These are phyloP conservation scores for Yponomeuta evonymella DNA, from an alignment of 2,888 invertebrate genomes.

Conservation along the genomic window DNA sequence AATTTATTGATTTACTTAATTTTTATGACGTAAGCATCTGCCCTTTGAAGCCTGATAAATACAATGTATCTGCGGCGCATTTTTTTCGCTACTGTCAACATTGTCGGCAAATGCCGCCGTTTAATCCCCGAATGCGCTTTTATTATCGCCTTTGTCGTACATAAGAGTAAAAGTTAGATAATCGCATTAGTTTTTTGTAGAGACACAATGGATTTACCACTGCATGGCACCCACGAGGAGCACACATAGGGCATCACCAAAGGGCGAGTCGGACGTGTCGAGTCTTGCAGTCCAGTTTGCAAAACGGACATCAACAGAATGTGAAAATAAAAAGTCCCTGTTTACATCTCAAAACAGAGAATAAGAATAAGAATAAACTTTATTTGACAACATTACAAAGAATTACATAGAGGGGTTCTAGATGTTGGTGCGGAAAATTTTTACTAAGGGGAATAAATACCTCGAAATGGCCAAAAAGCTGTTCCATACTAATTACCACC, in stretches of 20 bases:
- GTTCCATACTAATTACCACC: no score
- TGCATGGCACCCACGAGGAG: neutral
- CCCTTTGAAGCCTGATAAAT: slow-evolving; percentile 14
- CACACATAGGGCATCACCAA: neutral
- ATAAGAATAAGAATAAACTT: no score
- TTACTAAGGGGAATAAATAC: no score
- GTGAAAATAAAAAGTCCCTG: no score
- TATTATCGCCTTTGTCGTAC: slow-evolving; percentile 8
- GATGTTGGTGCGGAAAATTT: no score
- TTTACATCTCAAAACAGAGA: no score
- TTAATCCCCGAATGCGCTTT: slow-evolving; percentile 9
- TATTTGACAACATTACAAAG: no score
- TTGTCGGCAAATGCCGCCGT: neutral
- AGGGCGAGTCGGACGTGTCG: no score
- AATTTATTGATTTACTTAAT: slow-evolving; percentile 44
- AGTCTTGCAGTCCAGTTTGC: no score
- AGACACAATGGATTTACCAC: neutral
- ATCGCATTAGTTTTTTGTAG: slow-evolving; percentile 10
- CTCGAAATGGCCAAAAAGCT: no score
- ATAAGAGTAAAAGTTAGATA: neutral
- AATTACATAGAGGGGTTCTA: no score
- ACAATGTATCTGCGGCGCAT: neutral
- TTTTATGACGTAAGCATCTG: slow-evolving; percentile 46
- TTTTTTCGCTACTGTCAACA: neutral
- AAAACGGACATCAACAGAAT: no score